Conservation (phyloP, 2,888 invertebrate genomes). For the Hypomecis atomaria region DNA sequence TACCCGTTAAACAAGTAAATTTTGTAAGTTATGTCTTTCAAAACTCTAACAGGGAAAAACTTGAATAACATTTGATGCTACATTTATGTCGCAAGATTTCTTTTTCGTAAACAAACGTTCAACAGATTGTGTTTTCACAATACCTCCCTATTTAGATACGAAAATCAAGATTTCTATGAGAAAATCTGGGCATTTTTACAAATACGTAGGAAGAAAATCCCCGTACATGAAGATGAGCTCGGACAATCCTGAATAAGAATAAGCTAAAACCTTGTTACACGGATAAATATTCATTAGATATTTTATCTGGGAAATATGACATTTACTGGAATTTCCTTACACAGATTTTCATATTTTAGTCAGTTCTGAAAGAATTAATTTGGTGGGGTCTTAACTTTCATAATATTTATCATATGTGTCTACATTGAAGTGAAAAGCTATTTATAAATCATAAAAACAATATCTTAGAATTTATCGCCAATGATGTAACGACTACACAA, state of each 20-base stretch:
- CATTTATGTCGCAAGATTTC: not conserved
- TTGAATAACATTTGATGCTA: not conserved
- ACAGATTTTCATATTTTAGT: not conserved
- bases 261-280: constrained; percentile 6
- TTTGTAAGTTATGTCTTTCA: too few species aligned
- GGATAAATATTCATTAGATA: constrained; percentile 4
- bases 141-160: not conserved
- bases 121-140: not conserved
- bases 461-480: too few species aligned
- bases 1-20: too few species aligned
- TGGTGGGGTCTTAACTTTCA: too few species aligned
- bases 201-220: not conserved
- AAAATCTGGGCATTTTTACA: not conserved
- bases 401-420: too few species aligned
- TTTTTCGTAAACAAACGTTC: not conserved
- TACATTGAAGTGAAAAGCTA: too few species aligned
- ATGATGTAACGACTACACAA: too few species aligned
- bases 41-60: not conserved
- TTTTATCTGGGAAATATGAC: not conserved
- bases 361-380: not conserved
- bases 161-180: not conserved
- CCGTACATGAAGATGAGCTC: not conserved
- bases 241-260: constrained; percentile 7
- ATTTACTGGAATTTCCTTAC: not conserved
- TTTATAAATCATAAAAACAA: too few species aligned